Evolutionary conservation across 1,140 invertebrate species (phyloP).

Genomic region (Agrilus planipennis): DNA sequence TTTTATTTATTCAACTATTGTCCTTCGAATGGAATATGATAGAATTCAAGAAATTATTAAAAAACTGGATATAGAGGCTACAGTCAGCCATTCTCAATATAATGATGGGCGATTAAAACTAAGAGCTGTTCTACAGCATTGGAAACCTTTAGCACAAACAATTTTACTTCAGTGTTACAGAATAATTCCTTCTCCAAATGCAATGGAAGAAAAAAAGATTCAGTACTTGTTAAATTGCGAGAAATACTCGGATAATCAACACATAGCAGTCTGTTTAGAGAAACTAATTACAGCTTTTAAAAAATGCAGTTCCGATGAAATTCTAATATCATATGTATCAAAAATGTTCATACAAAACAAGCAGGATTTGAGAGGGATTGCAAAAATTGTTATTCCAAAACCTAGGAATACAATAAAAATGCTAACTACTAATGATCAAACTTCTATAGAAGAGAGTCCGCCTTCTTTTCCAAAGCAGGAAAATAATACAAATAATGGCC

Average conservation of each 20-base stretch:
- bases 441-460: too few relatives aligned
- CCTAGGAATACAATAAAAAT: slow-evolving; percentile 1
- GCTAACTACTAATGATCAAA: not conserved
- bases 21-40: slow-evolving; percentile 62
- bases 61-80: slow-evolving; percentile 57
- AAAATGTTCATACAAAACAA: slow-evolving; percentile 86
- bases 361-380: slow-evolving; percentile 38
- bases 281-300: slow-evolving; percentile 34
- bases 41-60: slow-evolving; percentile 70
- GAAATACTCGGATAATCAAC: slow-evolving; percentile 19
- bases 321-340: slow-evolving; percentile 84
- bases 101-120: slow-evolving; percentile 68
- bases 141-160: slow-evolving; percentile 75
- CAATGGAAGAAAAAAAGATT: slow-evolving; percentile 65
- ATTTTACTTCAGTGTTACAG: slow-evolving; percentile 71
- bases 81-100: slow-evolving; percentile 37
- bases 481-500: too few relatives aligned
- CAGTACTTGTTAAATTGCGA: slow-evolving; percentile 36
- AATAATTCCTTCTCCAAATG: slow-evolving; percentile 68
- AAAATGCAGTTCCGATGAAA: slow-evolving; percentile 55
- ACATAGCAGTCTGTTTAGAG: slow-evolving; percentile 19
- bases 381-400: slow-evolving; percentile 21
- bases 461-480: too few relatives aligned
- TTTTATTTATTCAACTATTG: slow-evolving; percentile 77
- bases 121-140: slow-evolving; percentile 72